These are phyloP conservation scores for Periophthalmus magnuspinnatus DNA, from an alignment of 2,797 vertebrate species.

Conservation along the genomic window DNA sequence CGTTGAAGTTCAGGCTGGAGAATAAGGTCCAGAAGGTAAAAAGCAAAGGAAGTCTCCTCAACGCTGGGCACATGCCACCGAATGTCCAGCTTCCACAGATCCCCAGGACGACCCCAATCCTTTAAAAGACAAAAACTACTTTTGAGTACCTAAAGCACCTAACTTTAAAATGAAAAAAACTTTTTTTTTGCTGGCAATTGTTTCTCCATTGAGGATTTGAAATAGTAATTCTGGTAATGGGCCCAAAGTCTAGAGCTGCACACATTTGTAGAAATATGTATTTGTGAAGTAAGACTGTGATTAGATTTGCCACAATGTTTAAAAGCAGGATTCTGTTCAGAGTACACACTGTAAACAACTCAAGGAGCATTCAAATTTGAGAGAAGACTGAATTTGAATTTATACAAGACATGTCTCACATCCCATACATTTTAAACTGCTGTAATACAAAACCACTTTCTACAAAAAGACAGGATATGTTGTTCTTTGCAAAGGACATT, in stretches of 20 bases:
- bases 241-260: not conserved
- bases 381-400: no score
- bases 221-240: no score
- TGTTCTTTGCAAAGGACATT: no score
- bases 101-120: slow-evolving; percentile 97
- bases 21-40: slow-evolving; percentile 89
- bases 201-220: not conserved
- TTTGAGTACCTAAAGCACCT: not conserved
- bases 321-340: no score
- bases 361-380: no score
- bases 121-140: slow-evolving; percentile 48
- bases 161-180: not conserved
- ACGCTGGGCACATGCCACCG: slow-evolving; percentile 92
- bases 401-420: no score
- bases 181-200: not conserved
- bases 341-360: no score
- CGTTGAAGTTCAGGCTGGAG: slow-evolving; percentile 91
- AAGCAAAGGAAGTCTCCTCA: slow-evolving; percentile 87
- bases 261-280: not conserved
- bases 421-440: no score
- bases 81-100: slow-evolving; percentile 91
- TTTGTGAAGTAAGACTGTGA: not conserved
- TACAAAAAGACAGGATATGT: not conserved
- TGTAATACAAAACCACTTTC: no score
- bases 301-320: no score